These are phyloP conservation scores for Eubucco bourcierii DNA, from an alignment of 2,113 vertebrate species.

Conservation along the genomic window DNA sequence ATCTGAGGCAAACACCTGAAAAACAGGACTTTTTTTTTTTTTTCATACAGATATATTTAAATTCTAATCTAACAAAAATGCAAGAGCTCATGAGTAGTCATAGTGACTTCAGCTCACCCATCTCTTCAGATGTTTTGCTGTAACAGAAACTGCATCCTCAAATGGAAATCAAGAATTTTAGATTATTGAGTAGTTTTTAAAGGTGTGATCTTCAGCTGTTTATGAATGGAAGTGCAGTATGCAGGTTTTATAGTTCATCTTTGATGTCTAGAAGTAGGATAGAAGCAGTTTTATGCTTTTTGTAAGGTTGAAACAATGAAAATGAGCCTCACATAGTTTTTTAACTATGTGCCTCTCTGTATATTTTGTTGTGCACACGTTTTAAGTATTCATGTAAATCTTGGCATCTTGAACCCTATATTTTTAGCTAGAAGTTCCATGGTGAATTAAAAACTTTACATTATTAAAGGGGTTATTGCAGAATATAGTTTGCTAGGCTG, in stretches of 20 bases:
- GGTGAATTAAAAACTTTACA: neutral
- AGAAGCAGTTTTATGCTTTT: neutral
- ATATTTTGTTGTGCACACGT: neutral
- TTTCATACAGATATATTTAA: neutral
- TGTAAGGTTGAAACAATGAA: neutral
- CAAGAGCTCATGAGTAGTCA: neutral
- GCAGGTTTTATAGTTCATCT: neutral
- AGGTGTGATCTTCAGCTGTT: accelerated
- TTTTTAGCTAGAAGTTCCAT: neutral
- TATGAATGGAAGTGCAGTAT: neutral
- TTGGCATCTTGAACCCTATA: neutral
- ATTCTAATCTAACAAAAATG: neutral
- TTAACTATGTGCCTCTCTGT: neutral
- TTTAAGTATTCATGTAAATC: neutral
- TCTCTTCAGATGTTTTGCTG: neutral
- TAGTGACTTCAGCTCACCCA: neutral
- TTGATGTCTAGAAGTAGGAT: neutral
- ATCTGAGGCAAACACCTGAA: neutral
- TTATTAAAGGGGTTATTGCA: neutral
- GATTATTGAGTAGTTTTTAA: neutral
- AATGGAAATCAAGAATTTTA: neutral
- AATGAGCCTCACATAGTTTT: neutral
- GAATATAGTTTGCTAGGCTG: accelerated
- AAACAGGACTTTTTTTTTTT: accelerated
- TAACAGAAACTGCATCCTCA: neutral